Evolutionary conservation across 2,888 invertebrate genomes (phyloP), one percentile per base, ranked within the genome.

Genomic region (Hyalella azteca): DNA sequence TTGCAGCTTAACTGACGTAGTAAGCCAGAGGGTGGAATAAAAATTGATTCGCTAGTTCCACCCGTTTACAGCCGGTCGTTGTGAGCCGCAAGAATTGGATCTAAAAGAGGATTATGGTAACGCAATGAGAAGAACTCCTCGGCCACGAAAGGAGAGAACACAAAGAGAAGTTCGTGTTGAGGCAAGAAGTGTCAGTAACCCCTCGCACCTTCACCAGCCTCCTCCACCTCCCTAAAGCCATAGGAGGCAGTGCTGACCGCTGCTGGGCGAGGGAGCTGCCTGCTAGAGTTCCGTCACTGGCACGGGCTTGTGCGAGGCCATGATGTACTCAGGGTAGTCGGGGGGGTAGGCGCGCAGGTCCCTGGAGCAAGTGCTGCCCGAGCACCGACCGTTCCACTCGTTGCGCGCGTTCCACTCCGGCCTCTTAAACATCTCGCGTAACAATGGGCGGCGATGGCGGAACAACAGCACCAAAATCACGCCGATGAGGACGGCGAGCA

Each of bases 211-310:
- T 36, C 29, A 22, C 66, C 66, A 66, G 75, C 75, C 75, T 45
- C 75, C 45, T 45, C 11, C 40, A 39, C 26, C 40, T 41, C 75
- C 75, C 75, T 75, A 75, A n/a, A 75, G 75, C 75, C 75, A 75
- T 29, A 75, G 75, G 45, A 75, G 45, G 75, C 75, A 75, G 29
- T 75, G 75, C 75, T 75, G 75, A 39, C 79, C 79, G 32, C 73
- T 79, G 15, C 73, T 79, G 73, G 66, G 79, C 36, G 79, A 79
- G 79, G 48, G 49, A n/a, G 83, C 83, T 77, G 79, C 79, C 79
- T 83, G 83, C 83, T 83, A 83, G 78, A 83, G 83, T 78, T 83
- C 83, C 22, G 83, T 83, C 26, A 83, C 83, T 29, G 83, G 83
- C 79, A 83, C 83, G 15, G 83, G 83, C 73, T 83, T 83, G 49